A percentile compares a stretch with the other conserved stretches of the same genome.
These are phyloP conservation scores for Oligia fasciuncula DNA, from an alignment of 2,888 invertebrate genomes.

Conservation along the genomic window DNA sequence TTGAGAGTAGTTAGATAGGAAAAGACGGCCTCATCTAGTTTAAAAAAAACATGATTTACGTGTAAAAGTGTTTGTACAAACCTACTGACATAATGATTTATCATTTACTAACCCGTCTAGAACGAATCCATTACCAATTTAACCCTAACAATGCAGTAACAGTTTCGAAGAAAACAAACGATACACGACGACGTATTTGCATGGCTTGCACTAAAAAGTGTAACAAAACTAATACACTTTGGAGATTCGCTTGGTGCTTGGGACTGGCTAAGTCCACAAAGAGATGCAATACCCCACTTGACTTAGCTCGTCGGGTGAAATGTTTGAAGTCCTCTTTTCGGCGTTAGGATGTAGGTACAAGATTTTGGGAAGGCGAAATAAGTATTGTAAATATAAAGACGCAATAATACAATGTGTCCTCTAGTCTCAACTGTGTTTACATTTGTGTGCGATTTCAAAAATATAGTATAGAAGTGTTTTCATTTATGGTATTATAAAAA, in stretches of 20 bases:
- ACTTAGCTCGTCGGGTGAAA: slow-evolving; percentile 34
- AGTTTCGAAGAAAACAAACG: slow-evolving; percentile 7
- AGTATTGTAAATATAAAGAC: background rate
- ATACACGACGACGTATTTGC: slow-evolving; percentile 39
- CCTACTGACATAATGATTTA: too few species aligned
- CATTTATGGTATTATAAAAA: background rate
- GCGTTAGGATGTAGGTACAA: background rate
- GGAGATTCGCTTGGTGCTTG: slow-evolving; percentile 30
- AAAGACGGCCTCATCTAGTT: too few species aligned
- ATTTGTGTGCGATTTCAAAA: background rate
- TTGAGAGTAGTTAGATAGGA: too few species aligned
- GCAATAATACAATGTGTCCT: background rate
- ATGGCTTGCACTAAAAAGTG: slow-evolving; percentile 40
- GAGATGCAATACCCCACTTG: slow-evolving; percentile 54
- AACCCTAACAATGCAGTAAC: slow-evolving; percentile 2
- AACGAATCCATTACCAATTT: slow-evolving; percentile 1
- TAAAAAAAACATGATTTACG: too few species aligned
- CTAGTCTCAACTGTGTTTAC: background rate
- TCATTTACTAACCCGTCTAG: background rate
- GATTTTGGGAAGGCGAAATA: slow-evolving; percentile 15
- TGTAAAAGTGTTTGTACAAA: too few species aligned
- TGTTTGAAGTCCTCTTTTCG: slow-evolving; percentile 36
- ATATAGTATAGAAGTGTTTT: background rate
- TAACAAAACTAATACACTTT: slow-evolving; percentile 55
- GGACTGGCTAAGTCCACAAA: slow-evolving; percentile 53